Base-by-base conservation (phyloP, 2,113 vertebrate genomes). In the Campylomormyrus numenius region DNA sequence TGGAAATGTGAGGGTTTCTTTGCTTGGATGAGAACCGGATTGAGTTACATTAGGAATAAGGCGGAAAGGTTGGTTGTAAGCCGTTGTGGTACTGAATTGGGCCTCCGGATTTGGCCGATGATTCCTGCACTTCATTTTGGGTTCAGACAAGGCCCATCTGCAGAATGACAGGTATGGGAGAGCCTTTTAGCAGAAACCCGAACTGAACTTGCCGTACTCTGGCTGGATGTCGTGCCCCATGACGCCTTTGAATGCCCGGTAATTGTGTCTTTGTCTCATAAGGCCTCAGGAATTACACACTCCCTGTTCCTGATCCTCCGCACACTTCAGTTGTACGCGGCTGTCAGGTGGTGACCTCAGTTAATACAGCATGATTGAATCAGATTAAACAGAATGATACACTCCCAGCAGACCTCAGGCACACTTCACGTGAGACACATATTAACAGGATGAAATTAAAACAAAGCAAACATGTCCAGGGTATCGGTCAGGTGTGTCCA, bases 181-280 rank as follows among this genome's bases (percentile, higher is more conserved):
- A 87, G 46, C 89, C 91, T 80, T 87, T 70, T 19, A 27, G 58
- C 88, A 77, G 87, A 10, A 58, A 87, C 83, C 48, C 85, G 53
- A 42, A 85, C 45, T 45, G 48, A 66, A 84, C 89, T 39, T 83
- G 39, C 74, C 11, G 17, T 56, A 42, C 31, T 31, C 15, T 83
- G 77, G 49, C 27, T 39, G 21, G 45, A 52, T 46, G 45, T 88
- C 11, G 24, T 39, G 45, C 45, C 9, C 17, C 8, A 15, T 15
- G 17, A 39, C 48, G 27, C 3, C 49, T 83, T 74, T 7, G 27
- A n/a, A 42, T 56, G 35, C 49, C 50, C 19, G 8, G 7, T 84
- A 10, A 62, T 62, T 21, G 31, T 24, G 50, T 84, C 8, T 85
- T 52, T 85, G 35, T 42, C 49, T 56, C 19, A 27, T 56, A 27